Evolutionary conservation across 1,140 invertebrate species (phyloP).

Genomic region (Trachymyrmex septentrionalis): DNA sequence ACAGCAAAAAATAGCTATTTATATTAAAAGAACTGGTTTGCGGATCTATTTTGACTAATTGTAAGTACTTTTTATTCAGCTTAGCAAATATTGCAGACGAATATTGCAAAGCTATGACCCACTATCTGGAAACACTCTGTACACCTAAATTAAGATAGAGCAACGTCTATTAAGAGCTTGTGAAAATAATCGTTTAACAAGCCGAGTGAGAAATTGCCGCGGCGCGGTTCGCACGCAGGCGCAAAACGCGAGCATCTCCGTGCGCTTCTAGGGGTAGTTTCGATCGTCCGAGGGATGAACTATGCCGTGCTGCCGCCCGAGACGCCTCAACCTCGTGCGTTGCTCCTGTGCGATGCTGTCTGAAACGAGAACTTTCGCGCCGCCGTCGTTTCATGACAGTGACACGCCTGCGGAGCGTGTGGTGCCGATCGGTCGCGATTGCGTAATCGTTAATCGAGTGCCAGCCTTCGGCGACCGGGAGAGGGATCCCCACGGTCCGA

Average conservation of each 20-base stretch:
- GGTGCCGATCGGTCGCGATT: conserved; percentile 34
- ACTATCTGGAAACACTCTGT: background rate
- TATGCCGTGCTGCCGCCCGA: conserved; percentile 57
- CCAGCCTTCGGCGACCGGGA: background rate
- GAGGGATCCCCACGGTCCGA: background rate
- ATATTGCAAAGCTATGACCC: background rate
- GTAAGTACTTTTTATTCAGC: background rate
- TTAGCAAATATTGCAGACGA: background rate
- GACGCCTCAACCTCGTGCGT: conserved; percentile 69
- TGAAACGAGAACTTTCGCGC: conserved; percentile 17
- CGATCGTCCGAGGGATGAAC: conserved; percentile 79
- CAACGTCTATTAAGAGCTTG: conserved; percentile 21
- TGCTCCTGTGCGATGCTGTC: conserved; percentile 68
- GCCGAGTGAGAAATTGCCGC: conserved; percentile 70
- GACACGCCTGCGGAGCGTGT: conserved; percentile 33
- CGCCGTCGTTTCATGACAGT: conserved; percentile 50
- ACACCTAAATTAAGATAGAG: background rate
- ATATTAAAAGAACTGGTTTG: background rate
- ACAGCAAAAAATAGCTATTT: background rate
- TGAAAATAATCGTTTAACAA: conserved; percentile 25
- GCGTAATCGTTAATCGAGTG: conserved; percentile 23
- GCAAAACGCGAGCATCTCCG: conserved; percentile 53
- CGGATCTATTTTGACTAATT: background rate
- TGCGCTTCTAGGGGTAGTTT: conserved; percentile 75
- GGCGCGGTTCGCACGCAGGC: conserved; percentile 68